Evolutionary conservation across 64 coral and sea anemone species (phyloP).

Genomic region (Platygyra sinensis): DNA sequence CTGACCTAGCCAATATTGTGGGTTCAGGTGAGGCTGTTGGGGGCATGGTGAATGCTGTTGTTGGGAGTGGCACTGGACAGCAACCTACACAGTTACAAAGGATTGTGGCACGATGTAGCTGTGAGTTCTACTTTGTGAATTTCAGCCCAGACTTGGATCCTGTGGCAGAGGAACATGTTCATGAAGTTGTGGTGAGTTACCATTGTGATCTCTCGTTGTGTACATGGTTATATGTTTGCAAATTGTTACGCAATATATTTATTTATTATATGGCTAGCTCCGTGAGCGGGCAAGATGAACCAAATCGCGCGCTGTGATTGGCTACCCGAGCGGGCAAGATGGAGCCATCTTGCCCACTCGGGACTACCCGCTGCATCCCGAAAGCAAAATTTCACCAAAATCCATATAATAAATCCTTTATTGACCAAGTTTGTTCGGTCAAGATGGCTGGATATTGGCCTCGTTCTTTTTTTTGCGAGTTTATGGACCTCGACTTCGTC

Average conservation of each 20-base stretch:
- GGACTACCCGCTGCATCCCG: too few relatives aligned
- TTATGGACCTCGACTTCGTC: too few relatives aligned
- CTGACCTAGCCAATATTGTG: constrained; percentile 86
- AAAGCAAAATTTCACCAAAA: too few relatives aligned
- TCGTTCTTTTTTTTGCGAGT: too few relatives aligned
- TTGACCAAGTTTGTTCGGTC: too few relatives aligned
- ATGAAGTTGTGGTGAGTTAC: constrained; percentile 72
- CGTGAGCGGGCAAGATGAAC: too few relatives aligned
- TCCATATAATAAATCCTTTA: too few relatives aligned
- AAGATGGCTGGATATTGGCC: too few relatives aligned
- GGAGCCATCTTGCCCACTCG: too few relatives aligned
- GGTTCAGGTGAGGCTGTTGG: constrained; percentile 94
- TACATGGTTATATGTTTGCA: neutral
- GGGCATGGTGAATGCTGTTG: constrained; percentile 68
- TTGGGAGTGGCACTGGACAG: constrained; percentile 59
- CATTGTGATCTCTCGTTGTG: neutral
- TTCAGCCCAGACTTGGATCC: constrained; percentile 88
- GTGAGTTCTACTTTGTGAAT: constrained; percentile 90
- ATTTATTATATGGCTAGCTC: too few relatives aligned
- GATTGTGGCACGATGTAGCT: constrained; percentile 90
- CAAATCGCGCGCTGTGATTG: too few relatives aligned
- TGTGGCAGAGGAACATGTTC: constrained; percentile 68
- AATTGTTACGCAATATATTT: neutral
- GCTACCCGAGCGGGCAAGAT: too few relatives aligned
- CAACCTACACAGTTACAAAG: constrained; percentile 86